These are phyloP conservation scores for Hassar affinis DNA, from an alignment of 2,113 vertebrate species.

Conservation along the genomic window DNA sequence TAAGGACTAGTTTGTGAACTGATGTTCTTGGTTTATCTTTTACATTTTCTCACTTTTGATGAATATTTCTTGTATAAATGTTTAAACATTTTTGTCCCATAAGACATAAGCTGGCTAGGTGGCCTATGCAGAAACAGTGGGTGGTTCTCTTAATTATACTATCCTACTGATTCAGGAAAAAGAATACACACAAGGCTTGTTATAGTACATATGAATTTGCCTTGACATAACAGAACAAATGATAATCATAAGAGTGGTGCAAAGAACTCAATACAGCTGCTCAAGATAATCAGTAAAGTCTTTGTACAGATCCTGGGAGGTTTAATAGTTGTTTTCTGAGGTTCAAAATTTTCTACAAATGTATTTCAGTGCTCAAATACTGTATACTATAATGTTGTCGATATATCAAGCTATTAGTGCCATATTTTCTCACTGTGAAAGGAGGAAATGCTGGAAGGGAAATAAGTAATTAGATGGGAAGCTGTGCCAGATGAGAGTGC, in stretches of 20 bases:
- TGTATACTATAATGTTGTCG: neutral
- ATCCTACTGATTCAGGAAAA: constrained; percentile 7
- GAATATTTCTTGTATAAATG: neutral
- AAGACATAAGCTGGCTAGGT: constrained; percentile 12
- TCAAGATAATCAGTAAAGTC: neutral
- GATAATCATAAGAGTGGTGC: neutral
- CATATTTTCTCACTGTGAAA: neutral
- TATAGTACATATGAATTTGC: neutral
- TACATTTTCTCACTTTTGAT: neutral
- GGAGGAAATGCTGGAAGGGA: constrained; percentile 8
- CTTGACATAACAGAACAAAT: constrained; percentile 9
- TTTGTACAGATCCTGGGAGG: neutral
- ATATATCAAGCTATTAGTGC: neutral
- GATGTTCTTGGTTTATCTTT: neutral
- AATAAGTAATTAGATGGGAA: constrained; percentile 17
- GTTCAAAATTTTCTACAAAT: neutral
- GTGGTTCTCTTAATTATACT: constrained; percentile 27
- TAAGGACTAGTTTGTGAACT: constrained; percentile 4
- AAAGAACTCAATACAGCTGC: neutral
- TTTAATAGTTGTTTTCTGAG: neutral
- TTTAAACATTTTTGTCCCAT: constrained; percentile 17
- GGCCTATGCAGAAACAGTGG: neutral
- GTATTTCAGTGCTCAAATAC: neutral
- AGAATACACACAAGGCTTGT: constrained; percentile 18
- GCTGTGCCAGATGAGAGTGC: neutral